phyloP scores from a whole-genome alignment of 2,797 vertebrate genomes.

The Notolabrus celidotus region DNA sequence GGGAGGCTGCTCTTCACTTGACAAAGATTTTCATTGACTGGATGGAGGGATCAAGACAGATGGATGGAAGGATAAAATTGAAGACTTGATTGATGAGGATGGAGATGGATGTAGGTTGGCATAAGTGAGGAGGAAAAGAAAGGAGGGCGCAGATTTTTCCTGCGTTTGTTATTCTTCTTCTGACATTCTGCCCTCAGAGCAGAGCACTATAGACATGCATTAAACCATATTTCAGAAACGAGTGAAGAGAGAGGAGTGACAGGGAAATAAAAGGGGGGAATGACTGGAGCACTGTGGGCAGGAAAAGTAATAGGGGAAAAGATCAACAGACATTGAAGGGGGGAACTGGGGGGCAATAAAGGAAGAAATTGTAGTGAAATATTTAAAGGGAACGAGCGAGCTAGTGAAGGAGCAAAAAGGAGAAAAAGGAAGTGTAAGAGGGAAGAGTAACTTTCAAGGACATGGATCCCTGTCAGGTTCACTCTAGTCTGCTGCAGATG shows the following conservation, averaged over 20 bases:
- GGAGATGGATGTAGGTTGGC: slow-evolving; percentile 3
- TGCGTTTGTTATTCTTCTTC: slow-evolving; percentile 15
- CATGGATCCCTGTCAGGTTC: slow-evolving; percentile 24
- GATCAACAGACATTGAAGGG: not conserved
- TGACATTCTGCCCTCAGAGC: slow-evolving; percentile 50
- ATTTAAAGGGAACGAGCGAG: no score
- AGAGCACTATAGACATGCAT: slow-evolving; percentile 33
- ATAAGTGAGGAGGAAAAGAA: slow-evolving; percentile 8
- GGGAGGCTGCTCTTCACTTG: slow-evolving; percentile 51
- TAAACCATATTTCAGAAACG: slow-evolving; percentile 30
- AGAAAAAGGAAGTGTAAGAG: not conserved
- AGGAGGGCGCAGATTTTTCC: slow-evolving; percentile 23
- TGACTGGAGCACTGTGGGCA: not conserved
- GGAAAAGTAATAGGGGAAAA: slow-evolving; percentile 8
- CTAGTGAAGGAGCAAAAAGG: not conserved
- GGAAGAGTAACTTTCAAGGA: slow-evolving; percentile 55
- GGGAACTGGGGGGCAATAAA: not conserved
- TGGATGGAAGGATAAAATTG: slow-evolving; percentile 24
- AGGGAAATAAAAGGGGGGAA: not conserved
- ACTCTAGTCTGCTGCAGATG: slow-evolving; percentile 29
- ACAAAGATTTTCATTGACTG: slow-evolving; percentile 36
- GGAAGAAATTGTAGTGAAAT: not conserved
- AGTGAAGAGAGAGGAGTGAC: not conserved
- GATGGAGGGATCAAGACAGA: slow-evolving; percentile 32
- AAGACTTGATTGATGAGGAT: slow-evolving; percentile 20